Evolutionary conservation across 2,113 vertebrate species (phyloP).

Genomic region (Sclerurus mexicanus): DNA sequence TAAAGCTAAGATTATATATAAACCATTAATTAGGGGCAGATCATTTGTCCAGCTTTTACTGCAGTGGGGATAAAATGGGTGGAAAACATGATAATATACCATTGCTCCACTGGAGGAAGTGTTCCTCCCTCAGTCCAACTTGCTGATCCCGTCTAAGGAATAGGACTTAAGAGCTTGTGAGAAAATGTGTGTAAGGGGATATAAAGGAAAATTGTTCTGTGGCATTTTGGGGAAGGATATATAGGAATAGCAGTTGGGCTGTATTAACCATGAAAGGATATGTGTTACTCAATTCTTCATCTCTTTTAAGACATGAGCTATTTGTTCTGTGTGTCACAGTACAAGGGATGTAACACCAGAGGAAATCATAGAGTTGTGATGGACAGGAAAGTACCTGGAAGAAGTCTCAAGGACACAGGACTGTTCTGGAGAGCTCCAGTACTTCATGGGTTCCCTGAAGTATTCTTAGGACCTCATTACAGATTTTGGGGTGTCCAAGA

Average conservation of each 20-base stretch:
- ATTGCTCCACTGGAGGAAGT: not conserved
- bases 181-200: conserved; percentile 45
- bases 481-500: conserved; percentile 31
- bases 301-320: not conserved
- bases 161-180: conserved; percentile 20
- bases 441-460: not conserved
- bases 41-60: conserved; percentile 37
- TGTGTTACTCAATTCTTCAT: not conserved
- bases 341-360: not conserved
- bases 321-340: not conserved
- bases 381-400: not conserved
- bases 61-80: conserved; percentile 35
- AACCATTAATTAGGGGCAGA: conserved; percentile 37
- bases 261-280: not conserved
- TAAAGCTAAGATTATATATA: conserved; percentile 41
- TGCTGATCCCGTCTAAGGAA: conserved; percentile 32
- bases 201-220: conserved; percentile 28
- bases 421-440: not conserved
- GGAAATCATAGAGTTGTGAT: not conserved
- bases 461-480: conserved; percentile 1
- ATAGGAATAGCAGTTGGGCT: not conserved
- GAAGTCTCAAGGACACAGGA: not conserved
- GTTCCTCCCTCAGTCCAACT: conserved; percentile 26
- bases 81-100: conserved; percentile 55
- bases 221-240: not conserved